Conservation (phyloP, 2,113 vertebrate genomes). For the Microtus richardsoni region DNA sequence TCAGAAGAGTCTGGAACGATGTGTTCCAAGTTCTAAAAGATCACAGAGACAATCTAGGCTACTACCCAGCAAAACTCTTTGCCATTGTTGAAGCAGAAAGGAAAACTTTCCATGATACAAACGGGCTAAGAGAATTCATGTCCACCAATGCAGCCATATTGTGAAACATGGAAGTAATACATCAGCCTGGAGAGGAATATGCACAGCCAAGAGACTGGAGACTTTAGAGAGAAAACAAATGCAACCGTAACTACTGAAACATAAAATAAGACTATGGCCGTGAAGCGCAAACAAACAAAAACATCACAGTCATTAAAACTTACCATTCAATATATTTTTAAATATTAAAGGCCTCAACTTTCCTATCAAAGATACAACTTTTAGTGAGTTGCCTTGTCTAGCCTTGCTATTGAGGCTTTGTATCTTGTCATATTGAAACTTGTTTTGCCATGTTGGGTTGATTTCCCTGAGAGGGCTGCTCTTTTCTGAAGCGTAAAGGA, state of each 20-base stretch:
- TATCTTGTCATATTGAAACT: neutral
- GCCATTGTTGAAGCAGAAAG: neutral
- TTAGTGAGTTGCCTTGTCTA: neutral
- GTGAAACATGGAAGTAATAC: neutral
- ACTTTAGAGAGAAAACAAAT: neutral
- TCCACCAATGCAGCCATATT: neutral
- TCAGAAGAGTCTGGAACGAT: neutral
- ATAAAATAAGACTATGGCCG: too few species aligned
- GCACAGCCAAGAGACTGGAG: neutral
- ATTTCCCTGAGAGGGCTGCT: neutral
- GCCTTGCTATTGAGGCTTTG: neutral
- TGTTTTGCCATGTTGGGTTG: neutral
- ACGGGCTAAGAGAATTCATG: neutral
- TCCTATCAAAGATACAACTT: neutral
- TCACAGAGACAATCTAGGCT: neutral
- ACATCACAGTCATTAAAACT: neutral
- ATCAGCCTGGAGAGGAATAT: neutral
- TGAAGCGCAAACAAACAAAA: neutral
- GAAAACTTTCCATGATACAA: neutral
- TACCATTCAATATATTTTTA: neutral
- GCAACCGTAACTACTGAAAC: neutral
- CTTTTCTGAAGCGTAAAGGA: neutral
- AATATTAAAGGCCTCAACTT: neutral
- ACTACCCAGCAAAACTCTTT: neutral
- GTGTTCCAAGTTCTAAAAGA: neutral